Conservation (phyloP, 2,888 invertebrate species). For the Drosophila dives region DNA sequence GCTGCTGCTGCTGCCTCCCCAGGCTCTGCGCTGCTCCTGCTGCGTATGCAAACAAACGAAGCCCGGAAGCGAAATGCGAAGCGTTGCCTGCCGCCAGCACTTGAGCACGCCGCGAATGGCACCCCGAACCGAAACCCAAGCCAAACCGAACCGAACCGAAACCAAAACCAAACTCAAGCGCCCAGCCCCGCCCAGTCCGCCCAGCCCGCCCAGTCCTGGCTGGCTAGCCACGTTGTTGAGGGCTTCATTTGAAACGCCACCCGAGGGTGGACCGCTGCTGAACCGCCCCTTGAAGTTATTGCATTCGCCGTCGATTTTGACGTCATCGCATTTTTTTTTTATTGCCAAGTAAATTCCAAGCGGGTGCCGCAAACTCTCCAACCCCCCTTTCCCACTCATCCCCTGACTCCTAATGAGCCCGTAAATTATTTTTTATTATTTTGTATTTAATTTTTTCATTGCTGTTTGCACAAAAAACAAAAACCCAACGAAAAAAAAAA, state of each 20-base stretch:
- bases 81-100: slow-evolving; percentile 62
- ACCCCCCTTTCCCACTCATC: neutral
- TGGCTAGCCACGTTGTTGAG: slow-evolving; percentile 37
- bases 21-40: slow-evolving; percentile 49
- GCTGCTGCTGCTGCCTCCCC: neutral
- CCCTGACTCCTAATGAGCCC: slow-evolving; percentile 72
- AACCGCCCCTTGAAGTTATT: slow-evolving; percentile 23
- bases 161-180: slow-evolving; percentile 7
- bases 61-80: slow-evolving; percentile 76
- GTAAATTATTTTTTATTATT: slow-evolving; percentile 81
- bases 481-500: slow-evolving; percentile 19
- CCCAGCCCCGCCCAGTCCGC: neutral
- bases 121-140: slow-evolving; percentile 18
- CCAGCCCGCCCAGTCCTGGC: too few species aligned
- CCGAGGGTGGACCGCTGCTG: slow-evolving; percentile 44
- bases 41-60: slow-evolving; percentile 77
- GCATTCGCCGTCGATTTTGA: slow-evolving; percentile 20
- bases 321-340: slow-evolving; percentile 49
- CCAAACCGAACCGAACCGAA: slow-evolving; percentile 6
- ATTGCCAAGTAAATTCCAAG: slow-evolving; percentile 57
- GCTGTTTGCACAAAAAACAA: slow-evolving; percentile 40
- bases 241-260: slow-evolving; percentile 58
- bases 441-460: slow-evolving; percentile 81
- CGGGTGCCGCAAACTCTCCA: slow-evolving; percentile 38
- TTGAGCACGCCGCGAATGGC: slow-evolving; percentile 72